Evolutionary conservation across 2,113 vertebrate genomes (phyloP).

Genomic region (Gorsachius goisagi): DNA sequence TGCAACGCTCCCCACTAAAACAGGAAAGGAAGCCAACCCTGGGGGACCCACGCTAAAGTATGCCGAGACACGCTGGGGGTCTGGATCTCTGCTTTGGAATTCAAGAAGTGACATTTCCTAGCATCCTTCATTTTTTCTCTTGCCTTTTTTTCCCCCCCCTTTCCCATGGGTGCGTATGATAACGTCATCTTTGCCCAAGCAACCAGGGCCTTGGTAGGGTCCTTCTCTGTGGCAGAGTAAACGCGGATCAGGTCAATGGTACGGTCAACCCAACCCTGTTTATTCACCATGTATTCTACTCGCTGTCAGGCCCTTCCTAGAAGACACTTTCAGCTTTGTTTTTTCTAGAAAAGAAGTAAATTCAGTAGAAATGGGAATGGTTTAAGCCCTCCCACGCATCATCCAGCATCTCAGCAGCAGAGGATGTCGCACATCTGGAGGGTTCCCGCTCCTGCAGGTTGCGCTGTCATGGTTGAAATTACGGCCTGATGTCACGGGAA

Average conservation of each 20-base stretch:
- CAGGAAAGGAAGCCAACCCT: background rate
- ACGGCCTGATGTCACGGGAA: background rate
- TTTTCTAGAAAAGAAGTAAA: background rate
- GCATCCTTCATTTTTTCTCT: background rate
- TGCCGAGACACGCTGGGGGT: too few relatives aligned
- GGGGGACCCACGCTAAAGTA: background rate
- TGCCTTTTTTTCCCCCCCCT: too few relatives aligned
- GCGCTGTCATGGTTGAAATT: background rate
- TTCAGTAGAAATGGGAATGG: background rate
- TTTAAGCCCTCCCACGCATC: background rate
- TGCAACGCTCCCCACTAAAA: rapidly evolving
- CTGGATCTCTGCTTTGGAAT: background rate
- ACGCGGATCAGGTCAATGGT: rapidly evolving
- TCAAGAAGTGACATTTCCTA: background rate
- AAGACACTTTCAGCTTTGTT: background rate
- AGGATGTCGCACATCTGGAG: background rate
- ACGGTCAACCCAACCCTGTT: background rate
- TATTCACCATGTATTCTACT: background rate
- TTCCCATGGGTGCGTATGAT: background rate
- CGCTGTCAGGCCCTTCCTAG: background rate
- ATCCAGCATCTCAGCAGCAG: background rate
- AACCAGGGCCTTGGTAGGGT: background rate
- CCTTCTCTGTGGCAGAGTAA: background rate
- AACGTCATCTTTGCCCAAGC: background rate
- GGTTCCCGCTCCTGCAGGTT: background rate